Conservation (phyloP, 2,888 invertebrate genomes). For the Leucophenga montana region DNA sequence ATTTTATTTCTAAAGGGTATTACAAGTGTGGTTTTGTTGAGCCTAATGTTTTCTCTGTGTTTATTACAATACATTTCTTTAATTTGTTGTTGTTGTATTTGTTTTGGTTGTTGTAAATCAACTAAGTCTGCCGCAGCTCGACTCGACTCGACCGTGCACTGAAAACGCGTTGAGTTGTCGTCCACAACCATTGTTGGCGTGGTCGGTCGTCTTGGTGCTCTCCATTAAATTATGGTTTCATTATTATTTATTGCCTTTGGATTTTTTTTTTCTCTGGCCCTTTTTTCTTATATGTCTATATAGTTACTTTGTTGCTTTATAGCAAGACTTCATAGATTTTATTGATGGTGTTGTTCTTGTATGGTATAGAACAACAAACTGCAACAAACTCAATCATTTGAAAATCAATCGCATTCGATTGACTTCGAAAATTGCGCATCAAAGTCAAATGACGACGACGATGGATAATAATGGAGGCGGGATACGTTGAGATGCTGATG, state of each 20-base stretch:
- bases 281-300: no score
- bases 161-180: no score
- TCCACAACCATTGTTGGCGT: no score
- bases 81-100: conserved; percentile 23
- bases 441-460: neutral
- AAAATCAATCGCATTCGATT: no score
- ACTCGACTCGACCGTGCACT: neutral
- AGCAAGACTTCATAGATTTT: neutral
- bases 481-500: neutral
- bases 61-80: neutral
- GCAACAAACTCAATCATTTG: no score
- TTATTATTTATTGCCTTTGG: conserved; percentile 6
- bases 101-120: conserved; percentile 52
- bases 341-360: no score
- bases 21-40: no score
- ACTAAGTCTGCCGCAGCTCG: conserved; percentile 42
- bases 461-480: no score
- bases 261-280: no score
- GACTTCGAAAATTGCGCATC: neutral
- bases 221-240: conserved; percentile 17
- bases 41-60: no score
- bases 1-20: no score
- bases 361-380: no score
- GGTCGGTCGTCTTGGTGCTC: neutral
- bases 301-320: neutral